Evolutionary conservation across 2,113 vertebrate species (phyloP), one percentile per base, ranked within the genome.

Genomic region (Mesitornis unicolor): DNA sequence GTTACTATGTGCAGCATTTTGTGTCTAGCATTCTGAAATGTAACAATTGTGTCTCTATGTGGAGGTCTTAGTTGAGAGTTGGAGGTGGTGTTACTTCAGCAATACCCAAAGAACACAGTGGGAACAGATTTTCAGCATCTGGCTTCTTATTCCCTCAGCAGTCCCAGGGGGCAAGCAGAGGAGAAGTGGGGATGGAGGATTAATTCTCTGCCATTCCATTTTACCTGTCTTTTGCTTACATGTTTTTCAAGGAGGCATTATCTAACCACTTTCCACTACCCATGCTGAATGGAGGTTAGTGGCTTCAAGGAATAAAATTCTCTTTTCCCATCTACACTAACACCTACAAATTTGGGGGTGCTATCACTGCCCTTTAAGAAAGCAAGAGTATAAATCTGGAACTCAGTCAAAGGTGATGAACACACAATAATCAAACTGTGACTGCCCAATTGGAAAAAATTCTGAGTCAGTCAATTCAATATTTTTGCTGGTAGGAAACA

Each of bases 401-500:
- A n/a, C 18, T 70, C 29, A 59, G 22, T 64, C 35, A 60, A 86
- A 70, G 38, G 20, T 60, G 68, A 71, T 59, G 60, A 74, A 86
- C 38, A 35, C 5, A 47, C 0, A 1, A 70, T 28, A 87, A 78
- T 48, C 43, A 92, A 90, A 88, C 59, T 86, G 91, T 85, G 86
- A 59, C 59, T 67, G 35, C 22, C 54, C 68, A 88, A 40, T 1
- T 83, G 38, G 82, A 96, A 90, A 56, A 91, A 74, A 93, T 79
- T 43, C 53, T 53, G 74, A 95, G 83, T 43, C 33, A 43, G 33
- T 74, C 67, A 85, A 77, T 84, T 81, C 68, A 92, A 33, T 93
- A 71, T 51, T 89, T 96, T 95, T 93, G 20, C 78, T 87, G 18
- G 88, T 95, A 94, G 63, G 68, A 87, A 97, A 78, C 67, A 77